Evolutionary conservation across 2,888 invertebrate genomes (phyloP).

Genomic region (Platycheirus rosarum): DNA sequence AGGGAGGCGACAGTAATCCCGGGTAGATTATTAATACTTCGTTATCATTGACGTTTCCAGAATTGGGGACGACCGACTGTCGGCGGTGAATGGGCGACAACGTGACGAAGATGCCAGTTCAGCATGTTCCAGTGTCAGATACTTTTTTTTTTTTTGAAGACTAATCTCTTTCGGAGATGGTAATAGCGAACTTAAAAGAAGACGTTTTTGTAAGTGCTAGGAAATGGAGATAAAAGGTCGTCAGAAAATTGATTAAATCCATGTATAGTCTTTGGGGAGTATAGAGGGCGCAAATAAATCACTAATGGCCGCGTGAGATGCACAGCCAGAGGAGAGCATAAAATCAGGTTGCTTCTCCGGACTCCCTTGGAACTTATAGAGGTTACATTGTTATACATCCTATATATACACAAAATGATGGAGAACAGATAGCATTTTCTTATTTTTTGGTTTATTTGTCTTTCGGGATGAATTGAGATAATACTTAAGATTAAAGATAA

Average conservation of each 20-base stretch:
- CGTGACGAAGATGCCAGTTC: conserved; percentile 48
- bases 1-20: conserved; percentile 53
- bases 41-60: conserved; percentile 28
- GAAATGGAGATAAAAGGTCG: conserved; percentile 43
- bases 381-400: no score
- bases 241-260: conserved; percentile 47
- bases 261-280: not conserved
- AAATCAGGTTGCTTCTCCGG: conserved; percentile 1
- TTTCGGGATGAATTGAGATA: not conserved
- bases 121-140: conserved; percentile 32
- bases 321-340: not conserved
- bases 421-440: no score
- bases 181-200: conserved; percentile 4
- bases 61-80: not conserved
- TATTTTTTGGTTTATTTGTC: not conserved
- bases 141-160: conserved; percentile 20
- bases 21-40: conserved; percentile 46
- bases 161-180: conserved; percentile 5
- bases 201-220: not conserved
- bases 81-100: not conserved
- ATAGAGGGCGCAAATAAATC: conserved; percentile 13
- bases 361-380: no score
- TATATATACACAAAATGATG: no score
- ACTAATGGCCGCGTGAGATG: not conserved
- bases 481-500: not conserved